Base-by-base conservation (phyloP, 2,888 invertebrate species). In the Ferdinandea cuprea region DNA sequence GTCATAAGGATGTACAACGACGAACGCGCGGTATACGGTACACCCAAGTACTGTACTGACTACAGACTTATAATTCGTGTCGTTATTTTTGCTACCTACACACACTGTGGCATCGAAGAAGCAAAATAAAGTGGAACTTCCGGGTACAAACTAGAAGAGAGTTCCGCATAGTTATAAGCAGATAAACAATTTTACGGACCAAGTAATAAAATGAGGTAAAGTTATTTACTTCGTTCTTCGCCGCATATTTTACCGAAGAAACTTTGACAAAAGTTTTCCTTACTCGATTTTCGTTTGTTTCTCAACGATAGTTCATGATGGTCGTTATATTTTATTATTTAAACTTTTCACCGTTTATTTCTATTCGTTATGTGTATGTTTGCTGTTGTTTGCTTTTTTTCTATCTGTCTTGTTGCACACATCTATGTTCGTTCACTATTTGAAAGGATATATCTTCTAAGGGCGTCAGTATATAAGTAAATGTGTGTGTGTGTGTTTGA, bases 261-360 rank as follows among this genome's bases (percentile, higher is more conserved):
- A 83, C 77, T 78, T 83, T 83, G 50, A 63, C 61, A 37, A 65
- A 83, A 78, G 80, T 78, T 74, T 79, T 46, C 61, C 46, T 48
- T 52, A 21, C 28, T 21, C 66, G 42, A 73, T 59, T 58, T 59
- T 63, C 37, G 44, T 32, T 50, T 17, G 35, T 56, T 28, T 44
- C 30, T 61, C 25, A 42, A 42, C 30, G 56, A 63, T 73, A 63
- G 58, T 71, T 80, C 71, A 84, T 77, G 58, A 50, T 50, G 68
- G 71, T 84, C 74, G 83, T 85, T 79, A 84, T 84, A 84, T 84
- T 85, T 78, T 83, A 85, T 84, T 85, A 85, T 85, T 85, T 84
- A 85, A 84, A 85, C 78, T 85, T 83, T 85, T 72, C 52, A 74
- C 80, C 85, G 74, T 74, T 81, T 13, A 30, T 48, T 56, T 15